phyloP scores from a whole-genome alignment of 2,888 invertebrate species.

The Meteorus colon region DNA sequence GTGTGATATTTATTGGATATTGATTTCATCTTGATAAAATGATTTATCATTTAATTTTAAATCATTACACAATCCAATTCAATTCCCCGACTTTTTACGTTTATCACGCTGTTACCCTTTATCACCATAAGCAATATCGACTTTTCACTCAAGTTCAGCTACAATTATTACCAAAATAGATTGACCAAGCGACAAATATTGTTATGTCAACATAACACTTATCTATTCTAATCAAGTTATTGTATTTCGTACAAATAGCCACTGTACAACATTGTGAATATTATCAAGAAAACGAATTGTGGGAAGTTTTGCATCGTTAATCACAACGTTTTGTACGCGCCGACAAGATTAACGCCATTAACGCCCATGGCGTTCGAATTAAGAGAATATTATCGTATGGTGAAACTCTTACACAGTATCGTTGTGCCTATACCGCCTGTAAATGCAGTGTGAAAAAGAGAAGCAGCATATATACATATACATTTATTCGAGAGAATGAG shows the following conservation, averaged over 20 bases:
- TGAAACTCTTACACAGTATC: neutral
- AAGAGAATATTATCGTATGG: constrained; percentile 56
- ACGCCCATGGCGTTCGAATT: constrained; percentile 58
- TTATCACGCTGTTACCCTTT: too few species aligned
- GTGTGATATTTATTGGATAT: constrained; percentile 13
- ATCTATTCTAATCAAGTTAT: too few species aligned
- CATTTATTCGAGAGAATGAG: constrained; percentile 39
- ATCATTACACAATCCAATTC: constrained; percentile 8
- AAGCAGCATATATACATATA: constrained; percentile 36
- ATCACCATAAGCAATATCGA: too few species aligned
- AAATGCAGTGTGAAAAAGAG: constrained; percentile 33
- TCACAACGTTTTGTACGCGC: constrained; percentile 52
- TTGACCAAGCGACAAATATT: too few species aligned
- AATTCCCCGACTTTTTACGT: neutral
- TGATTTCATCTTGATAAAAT: constrained; percentile 20
- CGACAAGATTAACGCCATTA: constrained; percentile 65
- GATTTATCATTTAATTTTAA: constrained; percentile 17
- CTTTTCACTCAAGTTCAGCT: too few species aligned
- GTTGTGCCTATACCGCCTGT: neutral
- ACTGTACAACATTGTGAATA: constrained; percentile 37
- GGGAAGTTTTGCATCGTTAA: constrained; percentile 55
- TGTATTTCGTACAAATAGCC: constrained; percentile 33
- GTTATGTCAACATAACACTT: too few species aligned
- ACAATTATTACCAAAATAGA: too few species aligned
- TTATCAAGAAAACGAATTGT: constrained; percentile 44